These are phyloP conservation scores for Psittacara wagleri DNA, from an alignment of 2,113 vertebrate genomes.

Conservation along the genomic window DNA sequence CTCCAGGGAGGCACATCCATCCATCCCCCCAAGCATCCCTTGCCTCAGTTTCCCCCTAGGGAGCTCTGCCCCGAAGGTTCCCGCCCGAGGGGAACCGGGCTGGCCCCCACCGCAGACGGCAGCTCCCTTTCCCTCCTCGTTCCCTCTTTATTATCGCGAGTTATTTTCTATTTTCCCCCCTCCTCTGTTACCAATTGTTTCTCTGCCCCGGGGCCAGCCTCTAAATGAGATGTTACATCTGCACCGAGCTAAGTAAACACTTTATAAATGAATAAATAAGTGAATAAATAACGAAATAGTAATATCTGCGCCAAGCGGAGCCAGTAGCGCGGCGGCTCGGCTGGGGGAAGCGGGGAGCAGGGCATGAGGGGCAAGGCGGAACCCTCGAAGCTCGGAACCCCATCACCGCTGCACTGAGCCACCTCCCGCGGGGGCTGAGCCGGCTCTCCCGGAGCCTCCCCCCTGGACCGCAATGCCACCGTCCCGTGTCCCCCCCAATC, in stretches of 20 bases:
- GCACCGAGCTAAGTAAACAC: conserved; percentile 78
- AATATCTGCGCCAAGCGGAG: neutral
- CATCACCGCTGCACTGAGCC: neutral
- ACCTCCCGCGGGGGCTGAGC: neutral
- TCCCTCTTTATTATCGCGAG: neutral
- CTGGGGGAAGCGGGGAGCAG: neutral
- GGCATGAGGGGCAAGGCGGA: neutral
- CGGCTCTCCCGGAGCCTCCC: neutral
- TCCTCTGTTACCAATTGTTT: conserved; percentile 72
- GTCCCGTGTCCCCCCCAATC: neutral
- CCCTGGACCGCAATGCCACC: neutral
- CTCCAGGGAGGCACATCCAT: too few species aligned
- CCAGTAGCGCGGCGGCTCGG: neutral
- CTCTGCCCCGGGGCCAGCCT: conserved; percentile 75
- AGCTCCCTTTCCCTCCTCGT: neutral
- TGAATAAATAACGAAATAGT: conserved; percentile 76
- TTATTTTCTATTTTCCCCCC: neutral
- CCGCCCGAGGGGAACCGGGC: neutral
- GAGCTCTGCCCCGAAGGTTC: neutral
- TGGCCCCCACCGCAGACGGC: neutral
- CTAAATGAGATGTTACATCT: conserved; percentile 85
- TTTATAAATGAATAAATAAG: conserved; percentile 82
- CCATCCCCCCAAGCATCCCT: rapidly evolving
- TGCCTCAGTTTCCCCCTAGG: neutral
- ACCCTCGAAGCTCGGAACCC: neutral